Conservation (phyloP, 2,888 invertebrate genomes). For the Halictus ligatus region DNA sequence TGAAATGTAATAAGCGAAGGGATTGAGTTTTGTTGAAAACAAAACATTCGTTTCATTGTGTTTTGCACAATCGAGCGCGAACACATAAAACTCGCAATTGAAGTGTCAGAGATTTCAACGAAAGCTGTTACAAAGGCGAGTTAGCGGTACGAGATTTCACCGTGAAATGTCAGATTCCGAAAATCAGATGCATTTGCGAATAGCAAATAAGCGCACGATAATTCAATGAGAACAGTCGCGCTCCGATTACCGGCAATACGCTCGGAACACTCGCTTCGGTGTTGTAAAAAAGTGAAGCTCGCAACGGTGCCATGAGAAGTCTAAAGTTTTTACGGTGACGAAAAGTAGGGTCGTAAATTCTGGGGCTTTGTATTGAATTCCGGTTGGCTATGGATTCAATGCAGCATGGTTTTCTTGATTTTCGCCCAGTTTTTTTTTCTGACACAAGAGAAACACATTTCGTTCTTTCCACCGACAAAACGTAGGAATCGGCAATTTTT, state of each 20-base stretch:
- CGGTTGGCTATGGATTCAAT: not conserved
- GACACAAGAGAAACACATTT: slow-evolving; percentile 16
- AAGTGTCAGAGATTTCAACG: not conserved
- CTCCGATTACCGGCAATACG: not conserved
- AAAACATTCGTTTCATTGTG: too few species aligned
- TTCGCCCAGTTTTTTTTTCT: slow-evolving; percentile 11
- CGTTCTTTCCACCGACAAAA: not conserved
- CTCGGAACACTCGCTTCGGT: not conserved
- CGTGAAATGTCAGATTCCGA: not conserved
- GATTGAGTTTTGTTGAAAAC: too few species aligned
- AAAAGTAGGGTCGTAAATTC: slow-evolving; percentile 11
- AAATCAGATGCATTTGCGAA: not conserved
- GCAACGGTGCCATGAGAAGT: not conserved
- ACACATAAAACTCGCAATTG: not conserved
- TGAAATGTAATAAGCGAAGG: too few species aligned
- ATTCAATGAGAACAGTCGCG: not conserved
- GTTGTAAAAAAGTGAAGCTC: not conserved
- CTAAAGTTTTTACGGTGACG: not conserved
- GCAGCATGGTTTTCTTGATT: slow-evolving; percentile 10
- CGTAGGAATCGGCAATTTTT: slow-evolving; percentile 24
- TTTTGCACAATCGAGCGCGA: too few species aligned
- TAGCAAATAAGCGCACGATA: not conserved
- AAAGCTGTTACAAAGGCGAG: not conserved
- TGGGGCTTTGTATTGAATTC: slow-evolving; percentile 14
- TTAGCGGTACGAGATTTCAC: not conserved